A percentile compares a stretch with the other conserved stretches of the same genome.
These are phyloP conservation scores for Heliconius melpomene DNA, from an alignment of 1,140 invertebrate species.

Conservation along the genomic window DNA sequence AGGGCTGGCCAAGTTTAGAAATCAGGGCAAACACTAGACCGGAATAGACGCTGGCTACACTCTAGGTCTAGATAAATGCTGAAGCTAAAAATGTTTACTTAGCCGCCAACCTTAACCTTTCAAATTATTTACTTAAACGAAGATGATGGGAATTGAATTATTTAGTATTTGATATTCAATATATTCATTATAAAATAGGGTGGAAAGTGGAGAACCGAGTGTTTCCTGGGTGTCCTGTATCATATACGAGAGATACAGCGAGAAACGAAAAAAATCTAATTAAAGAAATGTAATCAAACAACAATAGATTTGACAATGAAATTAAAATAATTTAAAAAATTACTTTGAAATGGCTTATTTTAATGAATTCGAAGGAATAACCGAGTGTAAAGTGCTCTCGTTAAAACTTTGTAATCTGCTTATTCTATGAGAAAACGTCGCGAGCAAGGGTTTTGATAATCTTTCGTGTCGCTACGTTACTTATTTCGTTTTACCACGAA, in stretches of 20 bases:
- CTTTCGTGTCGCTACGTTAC: background rate
- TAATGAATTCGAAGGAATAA: slow-evolving; percentile 33
- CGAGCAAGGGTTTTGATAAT: slow-evolving; percentile 11
- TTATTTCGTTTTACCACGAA: background rate
- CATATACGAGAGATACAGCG: too few relatives aligned
- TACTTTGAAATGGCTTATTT: slow-evolving; percentile 25
- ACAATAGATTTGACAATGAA: too few relatives aligned
- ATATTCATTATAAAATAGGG: too few relatives aligned
- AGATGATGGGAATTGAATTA: background rate
- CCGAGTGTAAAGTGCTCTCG: slow-evolving; percentile 33
- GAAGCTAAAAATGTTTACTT: background rate
- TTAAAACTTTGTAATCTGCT: slow-evolving; percentile 39
- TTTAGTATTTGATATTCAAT: too few relatives aligned
- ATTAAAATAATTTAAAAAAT: background rate
- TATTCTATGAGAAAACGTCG: slow-evolving; percentile 31
- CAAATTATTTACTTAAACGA: background rate
- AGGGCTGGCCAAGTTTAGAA: background rate
- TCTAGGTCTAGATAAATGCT: slow-evolving; percentile 2
- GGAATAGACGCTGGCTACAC: background rate
- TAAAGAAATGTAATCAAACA: too few relatives aligned
- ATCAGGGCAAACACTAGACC: background rate
- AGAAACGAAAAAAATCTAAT: too few relatives aligned
- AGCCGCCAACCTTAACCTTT: background rate
- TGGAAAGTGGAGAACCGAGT: too few relatives aligned
- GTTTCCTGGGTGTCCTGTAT: too few relatives aligned